These are phyloP conservation scores for Mesochorus sp. DNA, from an alignment of 2,888 invertebrate genomes.

Conservation along the genomic window DNA sequence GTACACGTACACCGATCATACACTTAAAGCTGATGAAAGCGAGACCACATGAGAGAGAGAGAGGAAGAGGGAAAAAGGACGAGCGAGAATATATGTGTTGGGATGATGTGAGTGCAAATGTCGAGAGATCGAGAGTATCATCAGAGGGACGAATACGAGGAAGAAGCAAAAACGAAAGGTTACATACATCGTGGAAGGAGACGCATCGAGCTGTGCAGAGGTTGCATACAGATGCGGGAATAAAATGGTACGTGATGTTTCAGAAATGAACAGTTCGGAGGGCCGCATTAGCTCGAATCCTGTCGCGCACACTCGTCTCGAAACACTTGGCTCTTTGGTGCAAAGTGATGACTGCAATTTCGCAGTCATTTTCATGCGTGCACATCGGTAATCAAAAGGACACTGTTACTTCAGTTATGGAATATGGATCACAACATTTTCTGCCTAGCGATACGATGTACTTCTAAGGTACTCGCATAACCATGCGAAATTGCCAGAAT, in stretches of 20 bases:
- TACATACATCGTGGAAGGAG: background rate
- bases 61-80: conserved; percentile 18
- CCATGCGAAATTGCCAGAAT: too few relatives aligned
- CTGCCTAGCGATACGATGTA: too few relatives aligned
- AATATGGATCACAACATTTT: too few relatives aligned
- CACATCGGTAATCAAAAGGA: too few relatives aligned
- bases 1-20: conserved; percentile 26
- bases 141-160: conserved; percentile 1
- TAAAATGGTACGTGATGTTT: conserved; percentile 13
- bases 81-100: conserved; percentile 18
- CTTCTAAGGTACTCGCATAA: too few relatives aligned
- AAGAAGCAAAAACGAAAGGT: conserved; percentile 1
- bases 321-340: conserved; percentile 35
- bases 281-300: conserved; percentile 40
- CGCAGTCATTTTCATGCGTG: too few relatives aligned
- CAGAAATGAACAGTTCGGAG: background rate
- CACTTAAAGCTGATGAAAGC: conserved; percentile 35
- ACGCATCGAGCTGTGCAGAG: background rate
- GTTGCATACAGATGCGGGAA: background rate
- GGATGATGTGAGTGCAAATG: background rate
- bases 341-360: conserved; percentile 43
- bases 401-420: too few relatives aligned
- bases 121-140: conserved; percentile 8
- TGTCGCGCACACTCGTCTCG: background rate
- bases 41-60: too few relatives aligned